These are phyloP conservation scores for Acronicta psi DNA, from an alignment of 2,888 invertebrate genomes.

Conservation along the genomic window DNA sequence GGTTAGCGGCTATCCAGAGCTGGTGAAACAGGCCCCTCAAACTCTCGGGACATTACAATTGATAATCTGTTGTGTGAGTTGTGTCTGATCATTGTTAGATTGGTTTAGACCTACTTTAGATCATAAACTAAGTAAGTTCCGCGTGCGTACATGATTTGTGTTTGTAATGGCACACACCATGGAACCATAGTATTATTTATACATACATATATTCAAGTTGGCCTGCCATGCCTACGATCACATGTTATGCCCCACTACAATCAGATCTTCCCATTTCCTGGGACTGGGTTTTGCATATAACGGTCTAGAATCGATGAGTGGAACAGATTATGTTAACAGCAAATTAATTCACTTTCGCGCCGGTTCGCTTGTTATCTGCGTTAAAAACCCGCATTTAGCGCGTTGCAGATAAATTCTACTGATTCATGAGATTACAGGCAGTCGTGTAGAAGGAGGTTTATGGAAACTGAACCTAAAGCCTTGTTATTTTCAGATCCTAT, in stretches of 20 bases:
- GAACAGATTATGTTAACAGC: slow-evolving; percentile 13
- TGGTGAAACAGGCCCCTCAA: too few relatives aligned
- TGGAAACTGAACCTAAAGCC: background rate
- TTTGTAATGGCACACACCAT: slow-evolving; percentile 5
- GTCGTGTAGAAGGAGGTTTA: background rate
- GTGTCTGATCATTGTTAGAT: too few relatives aligned
- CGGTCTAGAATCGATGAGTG: slow-evolving; percentile 20
- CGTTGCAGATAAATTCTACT: background rate
- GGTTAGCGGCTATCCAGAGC: too few relatives aligned
- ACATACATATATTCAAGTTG: slow-evolving; percentile 14
- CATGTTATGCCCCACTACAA: background rate
- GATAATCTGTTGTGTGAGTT: too few relatives aligned
- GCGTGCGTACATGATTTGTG: slow-evolving; percentile 1
- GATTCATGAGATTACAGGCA: slow-evolving; percentile 1
- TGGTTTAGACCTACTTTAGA: too few relatives aligned
- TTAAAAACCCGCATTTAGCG: slow-evolving; percentile 52
- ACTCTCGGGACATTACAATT: too few relatives aligned
- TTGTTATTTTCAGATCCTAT: too few relatives aligned
- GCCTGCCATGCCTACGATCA: background rate
- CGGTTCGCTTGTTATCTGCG: slow-evolving; percentile 31
- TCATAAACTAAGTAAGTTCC: background rate
- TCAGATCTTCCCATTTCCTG: slow-evolving; percentile 3
- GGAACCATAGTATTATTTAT: slow-evolving; percentile 1
- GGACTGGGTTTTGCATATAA: slow-evolving; percentile 10
- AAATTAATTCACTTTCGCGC: slow-evolving; percentile 44